Evolutionary conservation across 2,888 invertebrate genomes (phyloP), one percentile per base, ranked within the genome.

Genomic region (Brachynemurus nebulosus): DNA sequence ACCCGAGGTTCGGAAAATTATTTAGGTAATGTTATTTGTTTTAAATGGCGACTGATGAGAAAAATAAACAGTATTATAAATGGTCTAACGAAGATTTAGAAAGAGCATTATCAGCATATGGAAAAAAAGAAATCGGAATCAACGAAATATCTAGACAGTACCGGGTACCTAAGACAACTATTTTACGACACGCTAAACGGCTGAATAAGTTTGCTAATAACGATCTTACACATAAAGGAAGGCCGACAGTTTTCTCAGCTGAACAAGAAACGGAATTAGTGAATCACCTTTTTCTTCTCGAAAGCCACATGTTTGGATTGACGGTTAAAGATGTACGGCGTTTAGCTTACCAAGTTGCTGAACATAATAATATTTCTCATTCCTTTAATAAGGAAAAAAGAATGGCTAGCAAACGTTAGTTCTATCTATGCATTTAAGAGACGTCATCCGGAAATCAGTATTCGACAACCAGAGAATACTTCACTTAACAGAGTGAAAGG

Each of bases 391-490:
- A 27, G 36, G 46, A 48, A 36, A 20, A 40, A 23, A 7, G 40
- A 6, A 38, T 40, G 33, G 50, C 50, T 12, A 46, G 48, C 9
- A 46, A 49, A 33, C 41, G 41, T 11, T 49, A 44, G 44, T 47
- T 37, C 27, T 44, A n/a, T 38, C 33, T 44, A 47, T 23, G 41
- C 27, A 27, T 47, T 45, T 36, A 50, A 52, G 48, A 45, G 41
- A 27, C 34, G 50, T 42, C 45, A 52, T 41, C 44, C 48, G 16
- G 25, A 47, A 17, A 38, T 53, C 11, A 41, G 38, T 42, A 19
- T 48, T 9, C 16, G 52, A 46, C 48, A 48, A 45, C 50, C 49
- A 42, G 52, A 54, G 47, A 49, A 47, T 44, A 52, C 40, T 7
- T 49, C 47, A 4, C 16, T 49, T 27, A 46, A 47, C 25, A 46